Evolutionary conservation across 2,113 vertebrate genomes (phyloP), one percentile per base, ranked within the genome.

Genomic region (Lasiurus borealis): DNA sequence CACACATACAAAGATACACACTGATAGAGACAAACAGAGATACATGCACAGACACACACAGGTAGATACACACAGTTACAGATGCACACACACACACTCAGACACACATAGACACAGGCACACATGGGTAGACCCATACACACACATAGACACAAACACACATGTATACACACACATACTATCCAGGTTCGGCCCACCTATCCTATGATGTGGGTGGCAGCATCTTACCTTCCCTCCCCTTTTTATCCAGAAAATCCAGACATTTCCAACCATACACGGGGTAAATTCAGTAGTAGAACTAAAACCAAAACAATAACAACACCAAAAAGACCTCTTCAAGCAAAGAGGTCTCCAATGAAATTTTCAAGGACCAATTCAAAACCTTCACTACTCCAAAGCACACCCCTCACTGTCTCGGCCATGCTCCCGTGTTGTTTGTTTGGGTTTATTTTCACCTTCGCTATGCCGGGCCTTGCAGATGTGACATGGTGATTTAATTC

Each of bases 401-500:
- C 36, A 27, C 3, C 13, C 0, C 48, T 82, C 8, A 1, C 84
- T 57, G 10, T 0, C 88, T 90, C 75, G 50, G 96, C 92, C 95
- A 57, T 23, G 96, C 88, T 96, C 96, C 94, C 78, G 95, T 87
- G 92, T 90, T 64, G 85, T 94, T 95, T 94, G 91, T 72, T 94
- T 89, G 87, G 89, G 80, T 82, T 96, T 88, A 85, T 89, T 96
- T 69, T 64, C 89, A 81, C 87, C 72, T 94, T 27, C 81, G 0
- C 40, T n/a, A 94, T 85, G 93, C 98, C 98, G 98, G 98, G 98
- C 97, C 96, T 98, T 97, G 89, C 44, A 66, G 97, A 98, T 98
- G 97, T 1, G 97, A 93, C 5, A 34, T 85, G 83, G 97, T 23
- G 97, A 98, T 98, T 98, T 88, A 91, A 94, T 92, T 97, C 91